Percentiles rank a stretch among this genome's conserved stretches.
Evolutionary conservation across 1,140 invertebrate species (phyloP).

Genomic region (Pseudobourletiella spinata): DNA sequence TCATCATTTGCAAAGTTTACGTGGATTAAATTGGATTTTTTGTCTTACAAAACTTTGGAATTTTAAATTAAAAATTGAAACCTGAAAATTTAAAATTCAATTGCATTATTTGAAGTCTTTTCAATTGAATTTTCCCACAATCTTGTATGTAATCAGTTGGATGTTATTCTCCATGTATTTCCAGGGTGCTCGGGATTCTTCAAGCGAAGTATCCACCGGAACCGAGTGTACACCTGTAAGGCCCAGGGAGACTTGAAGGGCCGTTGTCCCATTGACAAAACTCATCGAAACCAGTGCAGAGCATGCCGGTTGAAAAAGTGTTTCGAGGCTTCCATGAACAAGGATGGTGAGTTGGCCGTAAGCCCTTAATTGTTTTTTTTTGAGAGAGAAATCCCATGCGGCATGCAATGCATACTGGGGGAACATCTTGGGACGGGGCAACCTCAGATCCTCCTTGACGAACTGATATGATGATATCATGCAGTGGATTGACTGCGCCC

Average conservation of each 20-base stretch:
- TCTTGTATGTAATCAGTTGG: too few relatives aligned
- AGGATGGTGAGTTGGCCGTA: slow-evolving; percentile 94
- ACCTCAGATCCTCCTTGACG: background rate
- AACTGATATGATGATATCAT: too few relatives aligned
- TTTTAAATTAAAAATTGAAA: too few relatives aligned
- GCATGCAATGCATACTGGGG: background rate
- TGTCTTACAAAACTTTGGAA: too few relatives aligned
- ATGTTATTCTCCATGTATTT: too few relatives aligned
- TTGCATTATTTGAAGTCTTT: slow-evolving; percentile 9
- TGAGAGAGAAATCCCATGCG: background rate
- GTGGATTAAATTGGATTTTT: background rate
- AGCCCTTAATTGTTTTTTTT: background rate
- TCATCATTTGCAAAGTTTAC: background rate
- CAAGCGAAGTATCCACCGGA: slow-evolving; percentile 90
- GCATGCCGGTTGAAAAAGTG: slow-evolving; percentile 94
- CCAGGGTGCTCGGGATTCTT: slow-evolving; percentile 93
- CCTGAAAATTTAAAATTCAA: too few relatives aligned
- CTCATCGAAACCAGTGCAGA: slow-evolving; percentile 92
- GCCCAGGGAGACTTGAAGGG: slow-evolving; percentile 86
- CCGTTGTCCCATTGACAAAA: slow-evolving; percentile 91
- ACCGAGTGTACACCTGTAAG: slow-evolving; percentile 92
- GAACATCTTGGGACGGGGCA: background rate
- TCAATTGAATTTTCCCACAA: too few relatives aligned
- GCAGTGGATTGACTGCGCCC: too few relatives aligned
- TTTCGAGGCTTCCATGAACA: slow-evolving; percentile 96